Percentiles rank a stretch among this genome's conserved stretches.
Conservation (phyloP, 1,140 invertebrate species). For the Drosophila bocqueti region DNA sequence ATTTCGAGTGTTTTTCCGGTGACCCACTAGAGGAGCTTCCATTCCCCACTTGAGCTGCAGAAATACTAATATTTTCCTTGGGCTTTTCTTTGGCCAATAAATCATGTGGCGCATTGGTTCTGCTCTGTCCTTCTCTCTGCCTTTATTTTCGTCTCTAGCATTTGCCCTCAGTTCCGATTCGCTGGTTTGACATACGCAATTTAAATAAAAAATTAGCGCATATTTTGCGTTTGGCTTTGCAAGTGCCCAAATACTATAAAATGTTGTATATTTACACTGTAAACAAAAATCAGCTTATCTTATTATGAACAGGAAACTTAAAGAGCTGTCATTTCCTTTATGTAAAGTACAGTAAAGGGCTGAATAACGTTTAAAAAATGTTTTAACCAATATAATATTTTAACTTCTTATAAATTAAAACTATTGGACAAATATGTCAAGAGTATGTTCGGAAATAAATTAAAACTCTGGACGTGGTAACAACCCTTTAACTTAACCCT, state of each 20-base stretch:
- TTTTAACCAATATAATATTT: background rate
- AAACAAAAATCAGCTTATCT: background rate
- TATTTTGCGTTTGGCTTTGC: constrained; percentile 49
- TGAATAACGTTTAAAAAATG: background rate
- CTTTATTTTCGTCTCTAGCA: background rate
- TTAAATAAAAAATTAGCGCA: constrained; percentile 70
- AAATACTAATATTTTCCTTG: constrained; percentile 51
- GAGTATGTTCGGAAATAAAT: background rate
- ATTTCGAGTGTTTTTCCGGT: constrained; percentile 64
- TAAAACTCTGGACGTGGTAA: background rate
- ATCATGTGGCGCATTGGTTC: constrained; percentile 68
- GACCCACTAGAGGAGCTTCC: constrained; percentile 61
- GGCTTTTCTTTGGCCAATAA: constrained; percentile 64
- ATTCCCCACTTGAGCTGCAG: constrained; percentile 23
- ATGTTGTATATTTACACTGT: constrained; percentile 6
- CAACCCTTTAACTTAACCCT: too few species aligned
- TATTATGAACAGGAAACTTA: background rate
- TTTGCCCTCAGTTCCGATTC: constrained; percentile 51
- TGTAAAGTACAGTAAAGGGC: too few species aligned
- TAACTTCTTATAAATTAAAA: background rate
- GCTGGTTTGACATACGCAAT: constrained; percentile 66
- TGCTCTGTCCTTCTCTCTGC: background rate
- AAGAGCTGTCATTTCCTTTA: background rate
- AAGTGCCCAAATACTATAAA: constrained; percentile 29
- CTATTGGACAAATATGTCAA: too few species aligned